Conservation (phyloP, 2,888 invertebrate genomes). For the Pecten maximus region DNA sequence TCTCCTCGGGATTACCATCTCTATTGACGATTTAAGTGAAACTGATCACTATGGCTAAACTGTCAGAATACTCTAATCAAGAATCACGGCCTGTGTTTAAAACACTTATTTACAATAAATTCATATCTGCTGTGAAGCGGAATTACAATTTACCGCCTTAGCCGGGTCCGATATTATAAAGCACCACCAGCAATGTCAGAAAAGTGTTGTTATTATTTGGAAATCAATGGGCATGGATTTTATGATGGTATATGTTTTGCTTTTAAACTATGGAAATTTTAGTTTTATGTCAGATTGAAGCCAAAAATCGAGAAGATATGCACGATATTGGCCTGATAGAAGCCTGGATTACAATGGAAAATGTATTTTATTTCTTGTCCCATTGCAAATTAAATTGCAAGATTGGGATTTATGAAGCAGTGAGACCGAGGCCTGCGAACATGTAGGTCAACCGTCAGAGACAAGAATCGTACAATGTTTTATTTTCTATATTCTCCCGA, state of each 20-base stretch:
- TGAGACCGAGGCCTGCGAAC: not conserved
- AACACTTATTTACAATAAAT: slow-evolving; percentile 25
- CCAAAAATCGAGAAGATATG: not conserved
- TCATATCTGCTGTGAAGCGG: not conserved
- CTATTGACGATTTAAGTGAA: not conserved
- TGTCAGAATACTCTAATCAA: not conserved
- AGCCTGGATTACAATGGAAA: not conserved
- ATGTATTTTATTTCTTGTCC: not conserved
- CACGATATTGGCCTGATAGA: not conserved
- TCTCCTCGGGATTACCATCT: not conserved
- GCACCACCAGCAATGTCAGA: not conserved
- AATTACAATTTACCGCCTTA: slow-evolving; percentile 16
- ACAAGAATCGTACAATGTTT: not conserved
- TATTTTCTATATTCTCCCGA: not conserved
- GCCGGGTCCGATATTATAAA: not conserved
- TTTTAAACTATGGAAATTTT: slow-evolving; percentile 12
- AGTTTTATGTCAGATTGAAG: not conserved
- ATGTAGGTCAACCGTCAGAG: not conserved
- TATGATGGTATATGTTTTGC: slow-evolving; percentile 8
- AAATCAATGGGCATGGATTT: not conserved
- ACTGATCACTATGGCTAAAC: not conserved
- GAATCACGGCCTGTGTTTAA: not conserved
- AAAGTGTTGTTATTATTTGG: not conserved
- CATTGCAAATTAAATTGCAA: not conserved
- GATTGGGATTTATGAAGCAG: not conserved